Evolutionary conservation across 1,140 invertebrate genomes (phyloP).

Genomic region (Ips typographus): DNA sequence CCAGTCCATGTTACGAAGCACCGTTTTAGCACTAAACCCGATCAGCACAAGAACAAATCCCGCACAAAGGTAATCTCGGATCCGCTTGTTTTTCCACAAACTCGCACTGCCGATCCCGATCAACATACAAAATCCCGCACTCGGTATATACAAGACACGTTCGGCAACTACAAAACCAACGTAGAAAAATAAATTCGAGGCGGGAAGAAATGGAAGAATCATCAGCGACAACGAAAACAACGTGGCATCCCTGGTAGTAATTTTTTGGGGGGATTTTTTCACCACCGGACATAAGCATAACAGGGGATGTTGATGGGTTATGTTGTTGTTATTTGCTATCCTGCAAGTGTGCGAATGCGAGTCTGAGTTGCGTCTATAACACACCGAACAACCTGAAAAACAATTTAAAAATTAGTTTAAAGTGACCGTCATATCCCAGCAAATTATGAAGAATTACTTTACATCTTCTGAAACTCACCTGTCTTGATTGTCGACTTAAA

Average conservation of each 20-base stretch:
- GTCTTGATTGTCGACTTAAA: slow-evolving; percentile 7
- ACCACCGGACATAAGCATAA: slow-evolving; percentile 31
- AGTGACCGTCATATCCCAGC: background rate
- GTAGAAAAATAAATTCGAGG: slow-evolving; percentile 91
- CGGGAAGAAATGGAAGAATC: slow-evolving; percentile 89
- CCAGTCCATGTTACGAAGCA: slow-evolving; percentile 88
- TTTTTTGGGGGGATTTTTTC: slow-evolving; percentile 45
- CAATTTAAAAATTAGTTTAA: slow-evolving; percentile 39
- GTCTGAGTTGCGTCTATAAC: slow-evolving; percentile 57
- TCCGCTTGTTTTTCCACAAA: slow-evolving; percentile 49
- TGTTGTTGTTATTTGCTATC: slow-evolving; percentile 61
- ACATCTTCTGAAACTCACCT: slow-evolving; percentile 3
- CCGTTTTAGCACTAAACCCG: slow-evolving; percentile 73
- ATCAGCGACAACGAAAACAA: slow-evolving; percentile 74
- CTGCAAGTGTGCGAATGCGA: slow-evolving; percentile 58
- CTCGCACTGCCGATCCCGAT: slow-evolving; percentile 73
- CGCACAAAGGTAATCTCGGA: slow-evolving; percentile 53
- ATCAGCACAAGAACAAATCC: slow-evolving; percentile 65
- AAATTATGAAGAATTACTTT: background rate
- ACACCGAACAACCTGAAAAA: slow-evolving; percentile 52
- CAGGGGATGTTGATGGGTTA: slow-evolving; percentile 31
- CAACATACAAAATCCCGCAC: slow-evolving; percentile 91
- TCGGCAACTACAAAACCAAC: slow-evolving; percentile 98
- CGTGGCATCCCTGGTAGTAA: slow-evolving; percentile 49
- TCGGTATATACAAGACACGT: slow-evolving; percentile 91